A percentile compares a stretch with the other conserved stretches of the same genome.
phyloP scores from a whole-genome alignment of 2,888 invertebrate species.

The Euphydryas editha region DNA sequence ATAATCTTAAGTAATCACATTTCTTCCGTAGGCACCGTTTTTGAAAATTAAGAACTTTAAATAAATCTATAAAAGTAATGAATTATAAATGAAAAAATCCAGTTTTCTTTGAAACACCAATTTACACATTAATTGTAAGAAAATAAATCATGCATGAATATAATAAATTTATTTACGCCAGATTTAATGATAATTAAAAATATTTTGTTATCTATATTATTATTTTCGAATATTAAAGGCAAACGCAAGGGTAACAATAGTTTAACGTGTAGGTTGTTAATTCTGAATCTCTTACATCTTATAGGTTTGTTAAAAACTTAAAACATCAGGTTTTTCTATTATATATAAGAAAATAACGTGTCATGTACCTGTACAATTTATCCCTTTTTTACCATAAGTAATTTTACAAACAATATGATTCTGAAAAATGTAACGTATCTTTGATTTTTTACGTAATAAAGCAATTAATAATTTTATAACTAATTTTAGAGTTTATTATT shows the following conservation, averaged over 20 bases:
- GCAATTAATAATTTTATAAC: background rate
- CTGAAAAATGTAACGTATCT: too few species aligned
- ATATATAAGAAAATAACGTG: too few species aligned
- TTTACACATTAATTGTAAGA: constrained; percentile 19
- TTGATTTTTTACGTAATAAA: background rate
- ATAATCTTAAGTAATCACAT: constrained; percentile 28
- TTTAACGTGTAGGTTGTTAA: background rate
- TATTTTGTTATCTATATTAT: constrained; percentile 1
- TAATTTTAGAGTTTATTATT: background rate
- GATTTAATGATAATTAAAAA: background rate
- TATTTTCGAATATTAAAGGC: background rate
- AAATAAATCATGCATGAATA: background rate
- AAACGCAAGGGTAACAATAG: background rate
- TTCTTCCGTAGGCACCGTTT: constrained; percentile 53
- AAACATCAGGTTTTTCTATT: background rate
- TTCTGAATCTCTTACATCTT: background rate
- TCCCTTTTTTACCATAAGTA: too few species aligned
- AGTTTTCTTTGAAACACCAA: constrained; percentile 35
- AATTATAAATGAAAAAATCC: constrained; percentile 17
- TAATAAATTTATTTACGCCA: constrained; percentile 8
- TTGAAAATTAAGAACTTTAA: constrained; percentile 44
- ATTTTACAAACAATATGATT: too few species aligned
- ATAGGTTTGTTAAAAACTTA: background rate
- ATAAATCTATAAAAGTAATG: constrained; percentile 18
- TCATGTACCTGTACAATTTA: background rate